phyloP scores from a whole-genome alignment of 2,888 invertebrate species.

The Volucella zonaria region DNA sequence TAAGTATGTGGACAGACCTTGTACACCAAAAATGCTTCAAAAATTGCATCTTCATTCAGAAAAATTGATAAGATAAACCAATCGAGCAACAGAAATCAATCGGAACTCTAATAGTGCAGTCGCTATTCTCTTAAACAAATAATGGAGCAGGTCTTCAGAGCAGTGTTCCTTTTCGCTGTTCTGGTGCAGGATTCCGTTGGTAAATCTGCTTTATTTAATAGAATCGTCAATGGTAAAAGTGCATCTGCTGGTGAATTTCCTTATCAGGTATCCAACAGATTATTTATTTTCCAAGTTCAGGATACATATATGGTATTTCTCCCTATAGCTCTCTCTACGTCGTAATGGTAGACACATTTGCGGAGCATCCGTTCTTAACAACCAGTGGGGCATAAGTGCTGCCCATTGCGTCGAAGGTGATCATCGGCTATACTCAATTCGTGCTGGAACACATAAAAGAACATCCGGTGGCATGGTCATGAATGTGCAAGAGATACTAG shows the following conservation, averaged over 20 bases:
- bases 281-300: background rate
- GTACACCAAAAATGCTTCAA: conserved; percentile 3
- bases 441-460: conserved; percentile 77
- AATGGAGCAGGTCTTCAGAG: conserved; percentile 20
- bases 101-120: conserved; percentile 5
- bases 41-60: conserved; percentile 34
- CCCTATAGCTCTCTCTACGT: conserved; percentile 78
- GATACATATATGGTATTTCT: background rate
- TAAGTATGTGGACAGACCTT: background rate
- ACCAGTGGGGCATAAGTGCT: conserved; percentile 80
- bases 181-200: conserved; percentile 9
- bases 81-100: background rate
- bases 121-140: conserved; percentile 13
- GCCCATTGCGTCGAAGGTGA: conserved; percentile 79
- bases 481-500: conserved; percentile 77
- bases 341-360: conserved; percentile 79
- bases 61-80: conserved; percentile 50
- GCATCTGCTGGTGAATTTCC: conserved; percentile 79
- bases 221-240: conserved; percentile 80
- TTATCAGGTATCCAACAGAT: conserved; percentile 76
- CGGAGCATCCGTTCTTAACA: conserved; percentile 79
- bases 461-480: conserved; percentile 77
- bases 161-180: conserved; percentile 3
- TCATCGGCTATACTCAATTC: conserved; percentile 77
- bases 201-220: conserved; percentile 55